Base-by-base conservation (phyloP, 1,140 invertebrate species). In the Penaeus chinensis region DNA sequence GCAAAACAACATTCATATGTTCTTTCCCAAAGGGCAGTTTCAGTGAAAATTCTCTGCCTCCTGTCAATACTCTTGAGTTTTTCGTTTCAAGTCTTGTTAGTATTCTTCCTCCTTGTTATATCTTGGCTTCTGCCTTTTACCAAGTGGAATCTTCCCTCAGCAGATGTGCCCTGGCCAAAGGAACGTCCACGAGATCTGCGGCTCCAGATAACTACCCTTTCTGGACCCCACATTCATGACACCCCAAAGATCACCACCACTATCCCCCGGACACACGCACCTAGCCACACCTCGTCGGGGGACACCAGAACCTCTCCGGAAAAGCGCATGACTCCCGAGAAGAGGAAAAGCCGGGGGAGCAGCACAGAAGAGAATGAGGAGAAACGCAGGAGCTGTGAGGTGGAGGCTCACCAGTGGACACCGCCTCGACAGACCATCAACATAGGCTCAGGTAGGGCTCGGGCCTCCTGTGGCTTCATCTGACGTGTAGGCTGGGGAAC, bases 141-240 rank as follows among this genome's bases (percentile, higher is more conserved):
- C 54, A 54, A 54, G 54, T 54, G 54, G 54, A 54, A 8, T 54
- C 16, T 54, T 16, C 54, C 54, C 71, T 32, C 42, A 20, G 19
- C 83, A 85, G 83, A 24, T 85, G 71, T 85, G 83, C 83, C 83
- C 24, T 78, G 83, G 74, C 83, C 83, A n/a, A 85, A 85, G 37
- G 83, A 85, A 62, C 83, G 83, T 22, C 83, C 83, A 22, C 77
- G 83, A 78, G 83, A 85, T 65, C 74, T 85, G 13, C 71, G 61
- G 22, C 71, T 85, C 27, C 83, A 85, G 47, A 62, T 85, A n/a
- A 47, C 74, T 37, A 54, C 42, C 20, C 8, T 77, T 13, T 20
- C 37, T 78, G 60, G 32, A 19, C 24, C 71, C 27, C 71, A 47
- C 13, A 42, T 76, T 27, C 18, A 37, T 32, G 71, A 74, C 20